Conservation (phyloP, 2,888 invertebrate species). For the Deilephila porcellus region DNA sequence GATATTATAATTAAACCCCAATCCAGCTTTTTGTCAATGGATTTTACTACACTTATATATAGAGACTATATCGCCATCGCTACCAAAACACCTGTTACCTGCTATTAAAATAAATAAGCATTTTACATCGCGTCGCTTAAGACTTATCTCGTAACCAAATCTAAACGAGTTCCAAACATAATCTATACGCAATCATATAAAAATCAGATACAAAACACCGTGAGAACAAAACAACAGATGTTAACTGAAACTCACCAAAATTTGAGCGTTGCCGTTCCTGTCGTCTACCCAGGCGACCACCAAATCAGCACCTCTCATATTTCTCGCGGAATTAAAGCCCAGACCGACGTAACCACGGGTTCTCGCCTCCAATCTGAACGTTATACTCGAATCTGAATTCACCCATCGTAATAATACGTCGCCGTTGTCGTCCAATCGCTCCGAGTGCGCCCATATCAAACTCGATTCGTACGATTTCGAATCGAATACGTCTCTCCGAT, state of each 20-base stretch:
- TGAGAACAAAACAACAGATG: conserved; percentile 57
- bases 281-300: conserved; percentile 96
- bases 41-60: too few relatives aligned
- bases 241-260: conserved; percentile 88
- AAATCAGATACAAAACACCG: conserved; percentile 30
- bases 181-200: neutral
- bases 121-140: too few relatives aligned
- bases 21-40: too few relatives aligned
- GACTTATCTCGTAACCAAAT: neutral
- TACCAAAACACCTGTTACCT: too few relatives aligned
- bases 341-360: conserved; percentile 94
- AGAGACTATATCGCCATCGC: too few relatives aligned
- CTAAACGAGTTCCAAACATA: neutral
- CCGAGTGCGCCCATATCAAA: conserved; percentile 85
- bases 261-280: conserved; percentile 86
- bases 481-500: conserved; percentile 74
- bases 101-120: too few relatives aligned
- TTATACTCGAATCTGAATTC: conserved; percentile 90
- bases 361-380: conserved; percentile 92
- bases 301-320: conserved; percentile 93
- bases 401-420: conserved; percentile 88
- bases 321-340: conserved; percentile 92
- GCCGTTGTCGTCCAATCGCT: conserved; percentile 82
- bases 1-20: too few relatives aligned
- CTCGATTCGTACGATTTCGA: conserved; percentile 76